Evolutionary conservation across 2,113 vertebrate genomes (phyloP).

Genomic region (Thermophis baileyi): DNA sequence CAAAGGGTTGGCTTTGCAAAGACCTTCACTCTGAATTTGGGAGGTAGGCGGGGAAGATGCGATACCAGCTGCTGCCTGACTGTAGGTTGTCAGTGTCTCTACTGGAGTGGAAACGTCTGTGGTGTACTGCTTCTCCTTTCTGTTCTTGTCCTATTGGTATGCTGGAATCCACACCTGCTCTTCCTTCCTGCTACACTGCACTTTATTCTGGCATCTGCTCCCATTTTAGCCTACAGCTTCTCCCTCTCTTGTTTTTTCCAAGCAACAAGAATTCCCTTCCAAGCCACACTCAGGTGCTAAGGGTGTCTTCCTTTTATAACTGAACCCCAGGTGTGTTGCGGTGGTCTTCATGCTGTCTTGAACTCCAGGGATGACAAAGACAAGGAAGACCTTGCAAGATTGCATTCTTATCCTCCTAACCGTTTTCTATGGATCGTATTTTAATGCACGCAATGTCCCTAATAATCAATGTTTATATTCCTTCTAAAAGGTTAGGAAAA

Average conservation of each 20-base stretch:
- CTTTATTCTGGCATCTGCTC: background rate
- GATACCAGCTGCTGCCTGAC: background rate
- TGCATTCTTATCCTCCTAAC: background rate
- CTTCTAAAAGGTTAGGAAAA: background rate
- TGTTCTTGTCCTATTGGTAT: background rate
- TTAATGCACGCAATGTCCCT: background rate
- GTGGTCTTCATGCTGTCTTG: background rate
- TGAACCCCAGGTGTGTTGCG: background rate
- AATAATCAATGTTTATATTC: background rate
- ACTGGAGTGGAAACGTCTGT: background rate
- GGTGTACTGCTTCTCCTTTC: background rate
- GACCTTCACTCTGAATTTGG: background rate
- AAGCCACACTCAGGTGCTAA: background rate
- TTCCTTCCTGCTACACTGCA: background rate
- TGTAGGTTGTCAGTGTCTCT: background rate
- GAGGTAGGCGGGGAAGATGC: background rate
- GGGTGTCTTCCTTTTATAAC: background rate
- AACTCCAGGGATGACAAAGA: background rate
- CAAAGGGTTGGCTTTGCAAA: background rate
- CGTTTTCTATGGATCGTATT: background rate
- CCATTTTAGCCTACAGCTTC: background rate
- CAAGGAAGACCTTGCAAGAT: background rate
- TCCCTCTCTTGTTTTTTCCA: background rate
- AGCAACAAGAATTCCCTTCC: background rate
- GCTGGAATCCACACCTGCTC: background rate